A percentile compares a stretch with the other conserved stretches of the same genome.
Conservation (phyloP, 2,888 invertebrate genomes). For the Noctua fimbriata region DNA sequence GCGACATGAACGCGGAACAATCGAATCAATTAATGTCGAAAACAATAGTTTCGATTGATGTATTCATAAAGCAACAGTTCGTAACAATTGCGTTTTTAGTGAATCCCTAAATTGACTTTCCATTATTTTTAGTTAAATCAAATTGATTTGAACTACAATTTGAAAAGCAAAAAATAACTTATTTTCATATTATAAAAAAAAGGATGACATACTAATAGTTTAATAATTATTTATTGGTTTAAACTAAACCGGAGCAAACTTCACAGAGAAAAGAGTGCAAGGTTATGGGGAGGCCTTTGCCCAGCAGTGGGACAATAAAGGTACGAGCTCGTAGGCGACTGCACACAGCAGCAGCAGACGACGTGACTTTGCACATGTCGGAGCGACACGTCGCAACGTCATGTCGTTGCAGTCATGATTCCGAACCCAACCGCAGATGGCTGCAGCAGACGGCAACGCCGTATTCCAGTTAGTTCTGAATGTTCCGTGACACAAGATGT, state of each 20-base stretch:
- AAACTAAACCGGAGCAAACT: background rate
- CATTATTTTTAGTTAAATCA: background rate
- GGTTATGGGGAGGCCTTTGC: background rate
- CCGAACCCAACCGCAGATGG: no score
- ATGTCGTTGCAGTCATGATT: no score
- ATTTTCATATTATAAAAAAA: no score
- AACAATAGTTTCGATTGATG: conserved; percentile 27
- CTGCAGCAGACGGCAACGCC: no score
- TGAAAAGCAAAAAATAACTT: background rate
- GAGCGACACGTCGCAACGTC: no score
- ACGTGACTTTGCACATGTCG: no score
- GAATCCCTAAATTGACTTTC: background rate
- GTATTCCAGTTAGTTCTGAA: no score
- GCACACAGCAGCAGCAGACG: no score
- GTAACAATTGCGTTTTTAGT: conserved; percentile 2
- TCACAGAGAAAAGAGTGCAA: background rate
- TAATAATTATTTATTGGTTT: background rate
- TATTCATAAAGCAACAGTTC: background rate
- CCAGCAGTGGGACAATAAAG: background rate
- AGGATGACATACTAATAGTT: background rate
- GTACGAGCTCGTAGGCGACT: no score
- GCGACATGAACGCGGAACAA: conserved; percentile 18
- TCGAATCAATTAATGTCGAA: conserved; percentile 31
- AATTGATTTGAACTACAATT: background rate
- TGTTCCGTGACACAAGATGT: no score